Evolutionary conservation across 2,797 vertebrate genomes (phyloP).

Genomic region (Moxostoma hubbsi): DNA sequence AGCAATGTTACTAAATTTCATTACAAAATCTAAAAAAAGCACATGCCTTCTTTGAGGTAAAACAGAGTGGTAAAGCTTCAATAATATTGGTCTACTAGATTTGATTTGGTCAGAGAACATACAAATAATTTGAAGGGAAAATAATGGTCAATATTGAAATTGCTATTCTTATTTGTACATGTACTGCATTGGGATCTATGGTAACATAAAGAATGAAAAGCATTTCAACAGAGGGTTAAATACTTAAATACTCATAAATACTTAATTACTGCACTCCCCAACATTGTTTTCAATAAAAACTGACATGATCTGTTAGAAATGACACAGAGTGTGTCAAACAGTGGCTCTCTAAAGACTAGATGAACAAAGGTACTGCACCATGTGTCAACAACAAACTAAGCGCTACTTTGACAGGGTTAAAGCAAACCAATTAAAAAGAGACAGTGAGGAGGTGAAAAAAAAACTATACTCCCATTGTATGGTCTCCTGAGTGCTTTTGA

Average conservation of each 20-base stretch:
- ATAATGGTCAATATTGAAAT: no score
- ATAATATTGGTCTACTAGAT: no score
- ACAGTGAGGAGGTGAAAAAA: background rate
- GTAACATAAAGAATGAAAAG: no score
- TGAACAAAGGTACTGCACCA: slow-evolving; percentile 16
- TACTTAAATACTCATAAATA: background rate
- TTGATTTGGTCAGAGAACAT: no score
- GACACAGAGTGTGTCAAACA: slow-evolving; percentile 13
- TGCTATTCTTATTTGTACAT: no score
- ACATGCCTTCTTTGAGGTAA: no score
- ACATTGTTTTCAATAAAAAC: slow-evolving; percentile 17
- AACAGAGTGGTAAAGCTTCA: no score
- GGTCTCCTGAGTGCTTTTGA: slow-evolving; percentile 44
- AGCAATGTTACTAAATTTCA: no score
- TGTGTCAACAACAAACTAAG: slow-evolving; percentile 5
- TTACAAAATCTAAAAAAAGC: no score
- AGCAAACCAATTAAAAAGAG: slow-evolving; percentile 46
- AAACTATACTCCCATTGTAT: slow-evolving; percentile 21
- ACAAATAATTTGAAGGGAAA: no score
- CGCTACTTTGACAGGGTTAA: slow-evolving; percentile 5
- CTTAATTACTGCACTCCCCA: background rate
- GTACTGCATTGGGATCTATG: no score
- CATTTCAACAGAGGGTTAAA: no score
- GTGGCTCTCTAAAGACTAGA: background rate
- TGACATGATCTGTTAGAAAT: slow-evolving; percentile 4